These are phyloP conservation scores for Eumaeus atala DNA, from an alignment of 1,140 invertebrate species.

Conservation along the genomic window DNA sequence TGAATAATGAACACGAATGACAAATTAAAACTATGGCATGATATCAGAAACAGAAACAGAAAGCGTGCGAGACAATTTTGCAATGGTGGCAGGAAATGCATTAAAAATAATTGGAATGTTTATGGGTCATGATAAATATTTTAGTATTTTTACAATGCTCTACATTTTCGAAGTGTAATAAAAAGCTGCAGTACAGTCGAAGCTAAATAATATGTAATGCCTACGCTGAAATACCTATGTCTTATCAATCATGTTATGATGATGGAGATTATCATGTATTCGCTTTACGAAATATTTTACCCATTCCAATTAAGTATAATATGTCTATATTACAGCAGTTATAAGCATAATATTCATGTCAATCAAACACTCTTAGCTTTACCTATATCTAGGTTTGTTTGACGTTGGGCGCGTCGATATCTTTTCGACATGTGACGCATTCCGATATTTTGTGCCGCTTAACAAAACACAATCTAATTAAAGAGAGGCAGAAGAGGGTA, in stretches of 20 bases:
- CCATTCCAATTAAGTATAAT: not conserved
- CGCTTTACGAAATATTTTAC: not conserved
- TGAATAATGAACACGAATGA: not conserved
- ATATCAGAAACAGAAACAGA: not conserved
- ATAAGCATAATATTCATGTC: slow-evolving; percentile 10
- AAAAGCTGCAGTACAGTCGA: not conserved
- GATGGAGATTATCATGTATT: no score
- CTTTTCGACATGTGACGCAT: slow-evolving; percentile 11
- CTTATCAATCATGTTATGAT: no score
- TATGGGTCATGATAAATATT: no score
- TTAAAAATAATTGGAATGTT: no score
- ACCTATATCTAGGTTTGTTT: slow-evolving; percentile 13
- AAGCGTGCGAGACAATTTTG: slow-evolving; percentile 2
- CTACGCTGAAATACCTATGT: not conserved
- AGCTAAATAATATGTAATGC: not conserved
- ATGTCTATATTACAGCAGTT: slow-evolving; percentile 4
- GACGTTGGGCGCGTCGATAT: slow-evolving; percentile 12
- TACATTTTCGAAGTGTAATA: no score
- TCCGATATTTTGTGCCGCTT: slow-evolving; percentile 13
- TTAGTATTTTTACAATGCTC: no score
- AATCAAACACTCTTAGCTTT: slow-evolving; percentile 1
- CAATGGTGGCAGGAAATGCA: not conserved
- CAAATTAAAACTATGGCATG: not conserved
- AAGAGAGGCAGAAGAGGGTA: not conserved
- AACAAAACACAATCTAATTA: slow-evolving; percentile 9